phyloP scores from a whole-genome alignment of 2,113 vertebrate species.

The Spilogale gracilis region DNA sequence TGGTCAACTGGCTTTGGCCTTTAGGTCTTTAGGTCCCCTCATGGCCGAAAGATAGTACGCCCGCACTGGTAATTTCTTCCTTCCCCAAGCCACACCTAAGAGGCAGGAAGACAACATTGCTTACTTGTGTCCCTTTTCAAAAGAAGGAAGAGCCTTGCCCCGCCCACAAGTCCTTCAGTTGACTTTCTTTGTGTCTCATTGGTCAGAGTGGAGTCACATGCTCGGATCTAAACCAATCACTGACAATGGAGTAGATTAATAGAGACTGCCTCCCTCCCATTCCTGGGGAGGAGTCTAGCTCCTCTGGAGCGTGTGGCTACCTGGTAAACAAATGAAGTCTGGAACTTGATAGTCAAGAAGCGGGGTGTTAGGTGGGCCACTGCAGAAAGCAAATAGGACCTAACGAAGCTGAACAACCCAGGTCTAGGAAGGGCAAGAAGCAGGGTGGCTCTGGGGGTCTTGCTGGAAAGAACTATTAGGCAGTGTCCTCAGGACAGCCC shows the following conservation, averaged over 20 bases:
- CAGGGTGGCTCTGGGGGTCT: neutral
- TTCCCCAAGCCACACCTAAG: neutral
- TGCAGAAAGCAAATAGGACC: neutral
- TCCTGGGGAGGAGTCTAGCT: neutral
- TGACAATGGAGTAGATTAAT: neutral
- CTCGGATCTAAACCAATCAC: neutral
- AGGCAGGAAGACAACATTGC: neutral
- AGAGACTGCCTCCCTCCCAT: neutral
- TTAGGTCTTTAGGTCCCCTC: neutral
- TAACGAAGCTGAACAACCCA: neutral
- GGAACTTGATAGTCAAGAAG: neutral
- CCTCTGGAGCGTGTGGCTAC: neutral
- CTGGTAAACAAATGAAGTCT: neutral
- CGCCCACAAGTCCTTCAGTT: neutral
- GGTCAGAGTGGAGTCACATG: neutral
- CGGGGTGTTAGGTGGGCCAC: neutral
- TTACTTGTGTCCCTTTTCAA: neutral
- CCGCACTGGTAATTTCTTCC: neutral
- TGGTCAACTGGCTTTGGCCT: neutral
- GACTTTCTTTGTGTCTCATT: neutral
- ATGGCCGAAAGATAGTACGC: neutral
- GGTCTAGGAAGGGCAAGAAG: neutral
- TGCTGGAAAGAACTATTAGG: neutral
- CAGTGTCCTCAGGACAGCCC: neutral
- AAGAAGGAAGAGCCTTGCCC: neutral